Percentiles rank a stretch among this genome's conserved stretches.
Conservation (phyloP, 2,797 vertebrate species). For the Lepus oiostolus region DNA sequence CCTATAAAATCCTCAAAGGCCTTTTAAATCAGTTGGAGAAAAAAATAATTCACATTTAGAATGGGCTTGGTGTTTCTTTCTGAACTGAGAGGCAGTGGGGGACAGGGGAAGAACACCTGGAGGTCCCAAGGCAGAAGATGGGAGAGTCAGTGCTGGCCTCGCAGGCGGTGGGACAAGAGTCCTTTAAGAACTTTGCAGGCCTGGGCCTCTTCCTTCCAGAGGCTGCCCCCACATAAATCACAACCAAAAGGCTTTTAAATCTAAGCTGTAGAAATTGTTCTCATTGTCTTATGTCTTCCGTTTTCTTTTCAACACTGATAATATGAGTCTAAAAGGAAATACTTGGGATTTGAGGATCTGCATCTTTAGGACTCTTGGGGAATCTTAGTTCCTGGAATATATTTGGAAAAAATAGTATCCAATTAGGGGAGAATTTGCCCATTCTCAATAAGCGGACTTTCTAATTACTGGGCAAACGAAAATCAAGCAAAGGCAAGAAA, state of each 20-base stretch:
- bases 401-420: slow-evolving; percentile 42
- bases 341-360: background rate
- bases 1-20: background rate
- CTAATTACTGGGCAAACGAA: background rate
- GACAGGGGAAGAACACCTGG: background rate
- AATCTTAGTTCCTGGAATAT: background rate
- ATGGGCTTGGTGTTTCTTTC: background rate
- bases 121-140: background rate
- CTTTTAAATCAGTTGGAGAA: background rate
- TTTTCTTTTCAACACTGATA: background rate
- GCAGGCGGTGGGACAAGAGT: rapidly evolving
- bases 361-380: background rate
- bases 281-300: background rate
- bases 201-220: background rate
- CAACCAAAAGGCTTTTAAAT: background rate
- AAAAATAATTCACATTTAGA: background rate
- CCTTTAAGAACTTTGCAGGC: background rate
- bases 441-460: slow-evolving; percentile 32
- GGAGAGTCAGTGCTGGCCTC: background rate
- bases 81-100: background rate
- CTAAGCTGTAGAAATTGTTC: slow-evolving; percentile 30
- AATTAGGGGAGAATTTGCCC: background rate
- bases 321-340: slow-evolving; percentile 38
- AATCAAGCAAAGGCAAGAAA: slow-evolving; percentile 29
- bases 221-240: background rate